These are phyloP conservation scores for Gallinago media DNA, from an alignment of 2,113 vertebrate species.

Conservation along the genomic window DNA sequence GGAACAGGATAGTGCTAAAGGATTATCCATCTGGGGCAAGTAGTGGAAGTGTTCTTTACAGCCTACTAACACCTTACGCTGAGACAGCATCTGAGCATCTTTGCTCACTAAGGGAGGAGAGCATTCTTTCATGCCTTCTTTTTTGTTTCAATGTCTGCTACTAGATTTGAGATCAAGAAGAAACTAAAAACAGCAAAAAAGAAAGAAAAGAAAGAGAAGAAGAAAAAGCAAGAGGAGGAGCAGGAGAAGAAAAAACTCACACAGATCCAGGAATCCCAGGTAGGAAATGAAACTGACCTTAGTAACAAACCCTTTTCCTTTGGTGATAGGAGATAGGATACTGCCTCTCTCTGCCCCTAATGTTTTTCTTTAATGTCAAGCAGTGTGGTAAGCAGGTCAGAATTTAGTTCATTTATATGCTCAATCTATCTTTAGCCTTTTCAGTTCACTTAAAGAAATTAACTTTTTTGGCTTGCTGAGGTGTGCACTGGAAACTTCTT, in stretches of 20 bases:
- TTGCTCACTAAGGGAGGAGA: background rate
- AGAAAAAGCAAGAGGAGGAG: conserved; percentile 97
- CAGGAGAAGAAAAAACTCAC: conserved; percentile 96
- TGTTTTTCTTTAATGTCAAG: background rate
- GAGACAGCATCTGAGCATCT: background rate
- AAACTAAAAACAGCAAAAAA: conserved; percentile 98
- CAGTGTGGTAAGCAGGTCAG: background rate
- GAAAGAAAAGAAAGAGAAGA: conserved; percentile 98
- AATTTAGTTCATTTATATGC: background rate
- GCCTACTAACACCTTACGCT: background rate
- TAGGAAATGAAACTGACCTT: conserved; percentile 70
- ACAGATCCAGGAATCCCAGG: conserved; percentile 95
- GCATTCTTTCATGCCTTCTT: background rate
- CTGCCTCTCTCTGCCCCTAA: background rate
- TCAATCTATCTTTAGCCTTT: background rate
- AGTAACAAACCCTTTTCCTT: background rate
- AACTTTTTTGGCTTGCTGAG: background rate
- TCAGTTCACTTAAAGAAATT: background rate
- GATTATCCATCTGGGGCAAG: background rate
- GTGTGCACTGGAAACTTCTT: background rate
- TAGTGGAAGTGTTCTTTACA: background rate
- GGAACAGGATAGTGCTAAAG: background rate
- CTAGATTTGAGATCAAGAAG: conserved; percentile 98
- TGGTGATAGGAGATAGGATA: background rate
- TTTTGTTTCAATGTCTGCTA: conserved; percentile 19